Evolutionary conservation across 2,113 vertebrate species (phyloP), one percentile per base, ranked within the genome.

Genomic region (Acrocephalus kingi): DNA sequence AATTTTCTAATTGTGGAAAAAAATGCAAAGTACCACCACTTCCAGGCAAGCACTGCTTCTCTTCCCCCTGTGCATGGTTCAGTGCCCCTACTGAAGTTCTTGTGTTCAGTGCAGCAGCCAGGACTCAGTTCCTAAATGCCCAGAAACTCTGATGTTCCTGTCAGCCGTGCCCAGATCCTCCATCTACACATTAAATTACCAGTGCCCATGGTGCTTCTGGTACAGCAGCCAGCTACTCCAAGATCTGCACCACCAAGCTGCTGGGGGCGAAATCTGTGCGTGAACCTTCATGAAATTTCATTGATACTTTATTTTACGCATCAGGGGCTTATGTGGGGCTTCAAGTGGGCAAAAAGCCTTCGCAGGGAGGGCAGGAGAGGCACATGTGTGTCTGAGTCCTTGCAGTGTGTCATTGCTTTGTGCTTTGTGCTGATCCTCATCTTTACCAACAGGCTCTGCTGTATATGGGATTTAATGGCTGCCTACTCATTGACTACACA

Each of bases 251-350:
- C 3, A 31, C 18, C 48, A n/a, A 37, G 12, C 33, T 80, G 17
- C 35, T 21, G 55, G 21, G 37, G 13, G 0, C 0, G 6, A 10
- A 35, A 19, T 39, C 59, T 58, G 30, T 3, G 7, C 0, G 0
- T 55, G 54, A 93, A 52, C 46, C 43, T 71, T 30, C 3, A 7
- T 46, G 79, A 81, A 52, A 78, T 72, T 11, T 61, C 56, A 39
- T 4, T 68, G 18, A 25, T 18, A 27, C 31, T 76, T 80, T 66
- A 46, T 66, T 82, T 33, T 28, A 17, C 5, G 6, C 9, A 10
- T 45, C 18, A 54, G 58, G 35, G 18, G 6, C 51, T 89, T 74
- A 33, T 30, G 10, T 20, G 41, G 21, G 43, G 13, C 33, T 91
- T 69, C 58, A 46, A n/a, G 3, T n/a, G 39, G 28, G 64, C 61